phyloP scores from a whole-genome alignment of 35 echinoderm and acorn worm genomes.

The Apostichopus californicus region DNA sequence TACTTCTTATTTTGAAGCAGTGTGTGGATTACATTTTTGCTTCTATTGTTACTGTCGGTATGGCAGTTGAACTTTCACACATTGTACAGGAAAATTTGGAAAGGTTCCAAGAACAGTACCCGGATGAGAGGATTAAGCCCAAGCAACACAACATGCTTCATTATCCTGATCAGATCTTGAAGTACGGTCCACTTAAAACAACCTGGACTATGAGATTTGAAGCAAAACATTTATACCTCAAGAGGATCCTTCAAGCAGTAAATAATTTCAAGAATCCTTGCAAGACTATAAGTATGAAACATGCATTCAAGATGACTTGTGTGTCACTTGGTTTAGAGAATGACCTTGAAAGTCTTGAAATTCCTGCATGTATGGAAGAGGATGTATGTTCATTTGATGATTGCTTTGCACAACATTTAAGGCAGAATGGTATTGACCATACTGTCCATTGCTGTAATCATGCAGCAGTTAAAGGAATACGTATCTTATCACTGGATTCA shows the following conservation, averaged over 20 bases:
- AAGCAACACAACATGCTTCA: constrained; percentile 60
- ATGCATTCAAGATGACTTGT: constrained; percentile 28
- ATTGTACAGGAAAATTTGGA: constrained; percentile 35
- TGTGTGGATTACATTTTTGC: constrained; percentile 27
- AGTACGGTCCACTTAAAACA: constrained; percentile 51
- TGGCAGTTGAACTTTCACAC: constrained; percentile 24
- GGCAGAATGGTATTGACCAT: background rate
- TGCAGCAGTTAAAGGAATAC: constrained; percentile 38
- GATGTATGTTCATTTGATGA: background rate
- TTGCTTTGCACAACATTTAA: background rate
- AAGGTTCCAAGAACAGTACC: constrained; percentile 23
- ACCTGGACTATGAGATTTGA: constrained; percentile 60
- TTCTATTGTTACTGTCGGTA: background rate
- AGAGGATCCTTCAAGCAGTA: constrained; percentile 9
- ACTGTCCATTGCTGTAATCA: constrained; percentile 14
- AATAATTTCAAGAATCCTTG: constrained; percentile 57
- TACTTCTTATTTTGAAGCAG: constrained; percentile 44
- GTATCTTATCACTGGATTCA: constrained; percentile 22
- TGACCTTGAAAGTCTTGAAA: background rate
- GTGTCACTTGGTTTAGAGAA: background rate
- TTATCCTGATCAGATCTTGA: constrained; percentile 53
- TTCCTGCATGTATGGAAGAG: background rate
- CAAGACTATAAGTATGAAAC: constrained; percentile 28
- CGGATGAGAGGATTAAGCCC: constrained; percentile 42
- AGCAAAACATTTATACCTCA: constrained; percentile 53